Conservation (phyloP, 2,797 vertebrate species). For the Oryzias dopingdopingensis region DNA sequence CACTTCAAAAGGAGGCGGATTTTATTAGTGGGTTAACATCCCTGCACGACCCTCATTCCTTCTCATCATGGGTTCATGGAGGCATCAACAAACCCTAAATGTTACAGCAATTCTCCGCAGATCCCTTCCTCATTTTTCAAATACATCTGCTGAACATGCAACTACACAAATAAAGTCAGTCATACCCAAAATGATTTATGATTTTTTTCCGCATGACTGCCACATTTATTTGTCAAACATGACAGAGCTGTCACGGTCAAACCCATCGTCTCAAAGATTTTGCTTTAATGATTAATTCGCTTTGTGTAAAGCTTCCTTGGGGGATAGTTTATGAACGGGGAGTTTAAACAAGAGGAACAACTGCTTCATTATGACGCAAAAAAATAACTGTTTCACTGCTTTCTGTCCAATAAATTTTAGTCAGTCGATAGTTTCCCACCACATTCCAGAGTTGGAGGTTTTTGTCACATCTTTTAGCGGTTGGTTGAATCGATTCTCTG, state of each 20-base stretch:
- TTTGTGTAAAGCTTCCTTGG: conserved; percentile 28
- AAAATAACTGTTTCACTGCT: conserved; percentile 22
- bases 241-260: conserved; percentile 20
- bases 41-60: conserved; percentile 64
- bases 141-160: conserved; percentile 26
- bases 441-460: conserved; percentile 55
- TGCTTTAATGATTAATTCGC: conserved; percentile 35
- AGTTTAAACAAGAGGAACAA: conserved; percentile 44
- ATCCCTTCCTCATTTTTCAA: conserved; percentile 41
- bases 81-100: conserved; percentile 69
- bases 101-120: conserved; percentile 38
- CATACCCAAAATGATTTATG: conserved; percentile 26
- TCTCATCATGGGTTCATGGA: conserved; percentile 71
- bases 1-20: conserved; percentile 75
- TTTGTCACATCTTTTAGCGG: conserved; percentile 73
- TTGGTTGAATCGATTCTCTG: conserved; percentile 74
- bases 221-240: conserved; percentile 22
- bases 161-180: conserved; percentile 18
- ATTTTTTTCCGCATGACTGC: not conserved
- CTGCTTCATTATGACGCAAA: conserved; percentile 48
- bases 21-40: conserved; percentile 78
- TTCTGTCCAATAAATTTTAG: conserved; percentile 62
- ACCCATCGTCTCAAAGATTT: conserved; percentile 21
- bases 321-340: conserved; percentile 24
- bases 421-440: conserved; percentile 68